Percentiles rank a stretch among this genome's conserved stretches.
Conservation (phyloP, 2,888 invertebrate genomes). For the Tetrapedia diversipes region DNA sequence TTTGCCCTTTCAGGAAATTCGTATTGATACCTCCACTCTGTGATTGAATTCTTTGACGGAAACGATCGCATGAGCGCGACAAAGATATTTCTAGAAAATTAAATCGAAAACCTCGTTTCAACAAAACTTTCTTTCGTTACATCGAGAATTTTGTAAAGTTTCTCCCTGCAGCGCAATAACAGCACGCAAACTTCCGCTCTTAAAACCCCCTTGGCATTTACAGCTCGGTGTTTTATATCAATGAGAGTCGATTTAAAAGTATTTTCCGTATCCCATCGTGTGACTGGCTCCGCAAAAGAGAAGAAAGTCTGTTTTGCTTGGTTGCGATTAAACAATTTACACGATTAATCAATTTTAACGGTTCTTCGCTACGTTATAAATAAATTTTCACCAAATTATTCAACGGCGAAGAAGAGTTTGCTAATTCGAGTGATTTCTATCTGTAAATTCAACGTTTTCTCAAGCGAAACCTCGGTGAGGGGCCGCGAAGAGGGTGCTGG, state of each 20-base stretch:
- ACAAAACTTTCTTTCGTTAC: slow-evolving; percentile 6
- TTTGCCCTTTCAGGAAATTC: neutral
- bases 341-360: neutral
- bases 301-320: neutral
- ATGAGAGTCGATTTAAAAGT: too few relatives aligned
- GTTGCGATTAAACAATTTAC: neutral
- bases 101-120: slow-evolving; percentile 5
- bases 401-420: neutral
- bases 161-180: neutral
- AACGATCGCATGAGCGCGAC: neutral
- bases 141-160: neutral
- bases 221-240: too few relatives aligned
- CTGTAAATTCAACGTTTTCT: neutral
- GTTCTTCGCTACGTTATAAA: neutral
- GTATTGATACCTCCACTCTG: neutral
- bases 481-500: neutral
- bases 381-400: neutral
- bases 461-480: neutral
- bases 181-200: neutral
- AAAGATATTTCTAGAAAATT: slow-evolving; percentile 11
- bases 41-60: slow-evolving; percentile 11
- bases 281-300: too few relatives aligned
- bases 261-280: too few relatives aligned
- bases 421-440: neutral
- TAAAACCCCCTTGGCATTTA: too few relatives aligned